These are phyloP conservation scores for Poecilia latipinna DNA, from an alignment of 2,113 vertebrate genomes.

Conservation along the genomic window DNA sequence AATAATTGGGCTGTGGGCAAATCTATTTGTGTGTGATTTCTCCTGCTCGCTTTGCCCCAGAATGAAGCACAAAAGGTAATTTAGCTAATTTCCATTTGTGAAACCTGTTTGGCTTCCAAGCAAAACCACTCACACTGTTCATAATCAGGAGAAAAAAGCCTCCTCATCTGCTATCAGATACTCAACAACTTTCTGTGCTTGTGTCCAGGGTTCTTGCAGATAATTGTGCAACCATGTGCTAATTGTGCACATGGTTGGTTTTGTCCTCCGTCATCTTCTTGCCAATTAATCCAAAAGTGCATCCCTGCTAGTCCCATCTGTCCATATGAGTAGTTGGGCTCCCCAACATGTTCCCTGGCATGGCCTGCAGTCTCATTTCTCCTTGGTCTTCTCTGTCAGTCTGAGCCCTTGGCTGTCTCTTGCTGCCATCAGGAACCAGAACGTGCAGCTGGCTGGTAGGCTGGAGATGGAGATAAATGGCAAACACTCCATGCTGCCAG, in stretches of 20 bases:
- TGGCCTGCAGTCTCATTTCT: constrained; percentile 19
- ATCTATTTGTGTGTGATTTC: constrained; percentile 8
- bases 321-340: constrained; percentile 22
- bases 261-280: background rate
- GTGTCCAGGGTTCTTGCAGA: background rate
- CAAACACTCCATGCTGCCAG: constrained; percentile 32
- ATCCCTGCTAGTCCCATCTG: constrained; percentile 43
- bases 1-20: constrained; percentile 37
- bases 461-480: constrained; percentile 54
- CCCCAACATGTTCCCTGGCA: constrained; percentile 48
- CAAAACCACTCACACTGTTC: constrained; percentile 5
- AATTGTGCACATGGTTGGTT: background rate
- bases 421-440: constrained; percentile 38
- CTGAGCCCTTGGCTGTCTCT: constrained; percentile 22
- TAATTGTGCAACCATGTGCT: background rate
- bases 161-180: constrained; percentile 6
- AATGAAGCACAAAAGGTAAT: constrained; percentile 5
- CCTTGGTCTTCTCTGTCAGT: constrained; percentile 41
- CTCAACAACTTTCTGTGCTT: background rate
- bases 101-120: constrained; percentile 11
- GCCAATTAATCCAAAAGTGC: constrained; percentile 8
- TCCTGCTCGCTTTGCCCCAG: background rate
- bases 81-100: constrained; percentile 14
- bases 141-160: constrained; percentile 1
- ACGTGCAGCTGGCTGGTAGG: constrained; percentile 57